Evolutionary conservation across 2,797 vertebrate genomes (phyloP), one percentile per base, ranked within the genome.

Genomic region (Hipposideros larvatus): DNA sequence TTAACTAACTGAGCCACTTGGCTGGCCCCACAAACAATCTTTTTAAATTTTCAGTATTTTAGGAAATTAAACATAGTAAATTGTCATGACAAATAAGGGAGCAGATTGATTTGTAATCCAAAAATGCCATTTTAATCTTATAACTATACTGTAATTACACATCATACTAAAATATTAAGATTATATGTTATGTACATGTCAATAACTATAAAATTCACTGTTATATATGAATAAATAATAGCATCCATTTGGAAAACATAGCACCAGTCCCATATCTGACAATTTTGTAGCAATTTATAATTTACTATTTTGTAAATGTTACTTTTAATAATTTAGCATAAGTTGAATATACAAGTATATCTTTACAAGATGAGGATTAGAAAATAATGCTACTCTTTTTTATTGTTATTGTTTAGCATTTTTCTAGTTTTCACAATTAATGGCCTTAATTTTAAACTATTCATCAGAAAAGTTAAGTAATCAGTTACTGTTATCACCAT

Each of bases 371-470:
- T 59, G 66, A 55, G 16, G 28, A 2, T 48, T 28, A 2, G 0
- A 5, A 9, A 87, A 14, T 34, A 87, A 88, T 68, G 34, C 3
- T 0, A 6, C 2, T 68, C 57, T 65, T 5, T 95, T n/a, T 41
- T 11, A 37, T 4, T 82, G 2, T 19, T 95, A 90, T 94, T 88
- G 24, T 10, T 15, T 1, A 9, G 0, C 11, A 83, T 78, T 28
- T 53, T 82, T 91, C 43, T 82, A 46, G 37, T 34, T 68, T 96
- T 96, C 87, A 88, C 68, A 82, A 53, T 71, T 51, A 73, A 46
- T 94, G 90, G 94, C 83, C 90, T 92, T 96, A 87, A 84, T 89
- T 71, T 90, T 66, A 92, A 93, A 84, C 90, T 93, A 94, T 46
- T 79, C 89, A 34, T 21, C 41, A 91, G 84, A 73, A 79, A 94